Conservation (phyloP, 2,797 vertebrate genomes). For the Antrozous pallidus region DNA sequence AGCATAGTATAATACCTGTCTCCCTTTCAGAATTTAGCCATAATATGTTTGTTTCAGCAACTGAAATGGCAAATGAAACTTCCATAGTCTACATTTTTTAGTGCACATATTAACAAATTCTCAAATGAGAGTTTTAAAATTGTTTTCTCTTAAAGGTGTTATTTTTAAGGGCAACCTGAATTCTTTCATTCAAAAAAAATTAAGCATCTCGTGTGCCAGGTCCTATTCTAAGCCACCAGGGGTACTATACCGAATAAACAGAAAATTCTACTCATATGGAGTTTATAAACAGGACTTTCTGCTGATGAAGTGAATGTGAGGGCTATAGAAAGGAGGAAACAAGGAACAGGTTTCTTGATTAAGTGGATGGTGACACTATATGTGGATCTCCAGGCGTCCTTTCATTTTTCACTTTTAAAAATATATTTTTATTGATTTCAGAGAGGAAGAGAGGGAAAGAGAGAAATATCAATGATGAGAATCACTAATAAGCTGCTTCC, state of each 20-base stretch:
- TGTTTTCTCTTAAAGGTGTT: slow-evolving; percentile 17
- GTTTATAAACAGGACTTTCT: slow-evolving; percentile 19
- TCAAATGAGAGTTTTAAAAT: not conserved
- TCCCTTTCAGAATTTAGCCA: slow-evolving; percentile 56
- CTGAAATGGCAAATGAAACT: slow-evolving; percentile 27
- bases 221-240: not conserved
- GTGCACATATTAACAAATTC: not conserved
- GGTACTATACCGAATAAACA: not conserved
- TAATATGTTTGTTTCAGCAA: slow-evolving; percentile 44
- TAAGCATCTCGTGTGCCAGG: not conserved
- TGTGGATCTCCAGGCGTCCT: not conserved
- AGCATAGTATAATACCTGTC: slow-evolving; percentile 45
- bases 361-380: not conserved
- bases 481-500: too few species aligned
- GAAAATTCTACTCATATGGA: not conserved
- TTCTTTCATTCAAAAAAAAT: not conserved
- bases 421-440: too few species aligned
- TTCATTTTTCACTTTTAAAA: not conserved
- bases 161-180: not conserved
- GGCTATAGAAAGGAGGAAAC: not conserved
- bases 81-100: not conserved
- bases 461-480: too few species aligned
- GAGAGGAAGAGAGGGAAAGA: too few species aligned
- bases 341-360: not conserved
- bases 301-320: not conserved